Evolutionary conservation across 2,113 vertebrate genomes (phyloP).

Genomic region (Chionodraco myersi): DNA sequence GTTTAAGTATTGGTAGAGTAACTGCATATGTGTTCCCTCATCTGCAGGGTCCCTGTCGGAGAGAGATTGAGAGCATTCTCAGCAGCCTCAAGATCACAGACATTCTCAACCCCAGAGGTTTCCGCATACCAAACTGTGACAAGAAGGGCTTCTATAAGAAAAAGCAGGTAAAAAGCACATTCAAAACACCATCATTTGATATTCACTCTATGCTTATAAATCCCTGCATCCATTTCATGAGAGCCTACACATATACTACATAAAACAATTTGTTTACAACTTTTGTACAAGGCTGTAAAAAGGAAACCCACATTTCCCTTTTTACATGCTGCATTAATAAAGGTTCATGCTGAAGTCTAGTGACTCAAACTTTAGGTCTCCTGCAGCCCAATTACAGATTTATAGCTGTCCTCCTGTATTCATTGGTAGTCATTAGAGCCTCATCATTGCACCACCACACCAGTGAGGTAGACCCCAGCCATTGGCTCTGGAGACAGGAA

Average conservation of each 20-base stretch:
- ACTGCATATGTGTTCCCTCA: constrained; percentile 34
- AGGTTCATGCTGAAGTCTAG: constrained; percentile 30
- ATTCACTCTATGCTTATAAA: neutral
- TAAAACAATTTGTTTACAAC: constrained; percentile 7
- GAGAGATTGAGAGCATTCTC: constrained; percentile 93
- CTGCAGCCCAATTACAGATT: constrained; percentile 74
- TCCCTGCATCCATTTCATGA: neutral
- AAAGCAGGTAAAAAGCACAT: constrained; percentile 88
- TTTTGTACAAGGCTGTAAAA: constrained; percentile 2
- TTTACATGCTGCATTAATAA: constrained; percentile 50
- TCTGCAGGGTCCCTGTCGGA: constrained; percentile 92
- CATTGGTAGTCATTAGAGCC: constrained; percentile 81
- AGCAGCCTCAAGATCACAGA: constrained; percentile 91
- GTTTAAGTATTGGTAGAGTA: neutral
- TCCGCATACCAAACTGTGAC: constrained; percentile 98
- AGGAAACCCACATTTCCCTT: constrained; percentile 32
- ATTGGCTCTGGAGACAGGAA: constrained; percentile 74
- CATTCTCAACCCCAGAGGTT: constrained; percentile 88
- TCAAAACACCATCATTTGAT: neutral
- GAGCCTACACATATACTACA: neutral
- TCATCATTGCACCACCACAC: constrained; percentile 78
- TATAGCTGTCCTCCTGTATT: constrained; percentile 69
- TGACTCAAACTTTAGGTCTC: constrained; percentile 62
- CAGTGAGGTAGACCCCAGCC: constrained; percentile 81
- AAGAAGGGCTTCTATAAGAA: constrained; percentile 98